phyloP scores from a whole-genome alignment of 2,888 invertebrate species.

The Polietes domitor region DNA sequence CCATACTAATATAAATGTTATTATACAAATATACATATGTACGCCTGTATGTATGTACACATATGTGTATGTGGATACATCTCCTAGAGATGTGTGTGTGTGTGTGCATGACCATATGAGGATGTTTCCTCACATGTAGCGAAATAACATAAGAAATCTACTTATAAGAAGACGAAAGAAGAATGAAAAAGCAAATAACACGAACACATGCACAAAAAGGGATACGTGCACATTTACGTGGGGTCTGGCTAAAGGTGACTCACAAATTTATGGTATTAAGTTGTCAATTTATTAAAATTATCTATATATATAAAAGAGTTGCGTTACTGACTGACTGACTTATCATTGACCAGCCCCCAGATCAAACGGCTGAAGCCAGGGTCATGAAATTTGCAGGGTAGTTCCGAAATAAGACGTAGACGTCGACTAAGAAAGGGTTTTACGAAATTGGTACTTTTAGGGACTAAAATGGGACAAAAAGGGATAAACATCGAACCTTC shows the following conservation, averaged over 20 bases:
- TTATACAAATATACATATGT: constrained; percentile 30
- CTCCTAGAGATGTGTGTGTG: not conserved
- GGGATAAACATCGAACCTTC: too few species aligned
- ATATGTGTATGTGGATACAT: not conserved
- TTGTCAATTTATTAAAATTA: too few species aligned
- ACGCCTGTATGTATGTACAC: not conserved
- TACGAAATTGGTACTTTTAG: too few species aligned
- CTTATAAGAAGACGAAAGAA: constrained; percentile 45
- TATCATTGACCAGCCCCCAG: too few species aligned
- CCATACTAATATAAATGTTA: constrained; percentile 61
- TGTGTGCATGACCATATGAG: not conserved
- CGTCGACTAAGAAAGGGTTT: too few species aligned
- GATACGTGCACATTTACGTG: constrained; percentile 35
- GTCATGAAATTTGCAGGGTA: too few species aligned
- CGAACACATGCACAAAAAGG: constrained; percentile 38
- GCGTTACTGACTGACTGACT: too few species aligned
- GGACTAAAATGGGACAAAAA: too few species aligned
- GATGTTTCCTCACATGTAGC: constrained; percentile 2
- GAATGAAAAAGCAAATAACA: constrained; percentile 46
- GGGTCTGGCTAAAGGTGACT: not conserved
- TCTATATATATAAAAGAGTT: too few species aligned
- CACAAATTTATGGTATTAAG: too few species aligned
- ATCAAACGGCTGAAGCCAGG: too few species aligned
- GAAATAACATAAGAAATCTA: constrained; percentile 40
- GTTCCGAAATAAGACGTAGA: too few species aligned